Conservation (phyloP, 2,797 vertebrate species). For the Anguilla pacifica region DNA sequence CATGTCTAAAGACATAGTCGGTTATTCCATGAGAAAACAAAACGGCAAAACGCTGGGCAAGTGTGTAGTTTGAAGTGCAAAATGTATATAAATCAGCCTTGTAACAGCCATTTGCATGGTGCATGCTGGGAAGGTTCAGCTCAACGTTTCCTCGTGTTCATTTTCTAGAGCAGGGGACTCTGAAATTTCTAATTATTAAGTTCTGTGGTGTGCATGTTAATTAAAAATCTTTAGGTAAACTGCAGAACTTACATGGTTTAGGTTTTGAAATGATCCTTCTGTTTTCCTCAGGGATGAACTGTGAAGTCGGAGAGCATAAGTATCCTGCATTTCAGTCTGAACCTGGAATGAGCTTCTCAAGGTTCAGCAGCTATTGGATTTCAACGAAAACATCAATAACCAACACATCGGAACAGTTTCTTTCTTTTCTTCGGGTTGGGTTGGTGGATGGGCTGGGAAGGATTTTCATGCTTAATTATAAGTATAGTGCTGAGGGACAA, state of each 20-base stretch:
- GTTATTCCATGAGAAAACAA: not conserved
- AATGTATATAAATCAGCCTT: not conserved
- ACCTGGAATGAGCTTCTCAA: slow-evolving; percentile 79
- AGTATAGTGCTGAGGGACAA: slow-evolving; percentile 34
- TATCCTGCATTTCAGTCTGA: slow-evolving; percentile 68
- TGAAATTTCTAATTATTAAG: not conserved
- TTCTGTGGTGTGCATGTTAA: not conserved
- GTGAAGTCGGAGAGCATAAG: slow-evolving; percentile 84
- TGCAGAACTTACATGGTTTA: not conserved
- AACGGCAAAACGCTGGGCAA: not conserved
- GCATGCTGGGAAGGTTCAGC: not conserved
- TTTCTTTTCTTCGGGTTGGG: slow-evolving; percentile 27
- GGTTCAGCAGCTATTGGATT: slow-evolving; percentile 61
- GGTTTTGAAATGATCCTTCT: slow-evolving; percentile 45
- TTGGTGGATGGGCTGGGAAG: slow-evolving; percentile 39
- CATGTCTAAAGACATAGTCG: not conserved
- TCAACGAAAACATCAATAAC: slow-evolving; percentile 61
- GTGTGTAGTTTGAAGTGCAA: not conserved
- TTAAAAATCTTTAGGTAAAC: not conserved
- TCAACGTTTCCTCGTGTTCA: not conserved
- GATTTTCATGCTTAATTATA: slow-evolving; percentile 38
- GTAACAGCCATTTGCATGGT: not conserved
- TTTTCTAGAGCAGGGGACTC: not conserved
- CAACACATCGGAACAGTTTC: slow-evolving; percentile 66
- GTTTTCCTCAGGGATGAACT: slow-evolving; percentile 90